Evolutionary conservation across 2,888 invertebrate species (phyloP).

Genomic region (Platycheirus rosarum): DNA sequence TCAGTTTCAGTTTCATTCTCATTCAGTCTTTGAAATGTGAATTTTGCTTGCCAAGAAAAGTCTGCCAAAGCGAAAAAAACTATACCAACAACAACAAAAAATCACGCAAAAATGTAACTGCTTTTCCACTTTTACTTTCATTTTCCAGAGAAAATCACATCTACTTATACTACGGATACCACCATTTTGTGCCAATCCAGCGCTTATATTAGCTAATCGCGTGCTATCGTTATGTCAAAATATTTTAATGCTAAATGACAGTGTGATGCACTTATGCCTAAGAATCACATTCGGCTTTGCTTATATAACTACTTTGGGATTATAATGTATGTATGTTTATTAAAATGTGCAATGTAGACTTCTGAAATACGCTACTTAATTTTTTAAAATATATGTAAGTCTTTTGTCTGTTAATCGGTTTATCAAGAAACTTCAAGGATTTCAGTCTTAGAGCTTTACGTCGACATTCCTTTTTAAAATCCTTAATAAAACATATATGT

Average conservation of each 20-base stretch:
- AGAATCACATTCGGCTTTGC: neutral
- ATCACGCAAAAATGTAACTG: constrained; percentile 57
- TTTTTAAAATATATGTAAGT: too few relatives aligned
- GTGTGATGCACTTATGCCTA: too few relatives aligned
- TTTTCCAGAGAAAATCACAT: neutral
- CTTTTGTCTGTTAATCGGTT: constrained; percentile 46
- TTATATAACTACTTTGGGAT: neutral
- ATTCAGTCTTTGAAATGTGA: constrained; percentile 42
- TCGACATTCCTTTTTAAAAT: too few relatives aligned
- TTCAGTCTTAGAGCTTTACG: too few relatives aligned
- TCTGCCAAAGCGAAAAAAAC: constrained; percentile 1
- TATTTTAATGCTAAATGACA: constrained; percentile 61
- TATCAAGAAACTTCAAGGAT: too few relatives aligned
- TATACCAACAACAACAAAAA: constrained; percentile 17
- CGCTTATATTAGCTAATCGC: constrained; percentile 66
- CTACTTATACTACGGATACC: neutral
- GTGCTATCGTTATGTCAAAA: constrained; percentile 57
- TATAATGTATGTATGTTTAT: neutral
- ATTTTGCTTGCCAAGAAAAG: constrained; percentile 39
- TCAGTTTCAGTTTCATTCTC: constrained; percentile 64
- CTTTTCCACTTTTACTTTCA: constrained; percentile 43
- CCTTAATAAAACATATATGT: too few relatives aligned
- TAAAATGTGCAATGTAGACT: neutral
- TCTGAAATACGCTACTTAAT: too few relatives aligned
- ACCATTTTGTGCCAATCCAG: constrained; percentile 49